Base-by-base conservation (phyloP, 2,113 vertebrate genomes). In the Microcebus tavaratra region DNA sequence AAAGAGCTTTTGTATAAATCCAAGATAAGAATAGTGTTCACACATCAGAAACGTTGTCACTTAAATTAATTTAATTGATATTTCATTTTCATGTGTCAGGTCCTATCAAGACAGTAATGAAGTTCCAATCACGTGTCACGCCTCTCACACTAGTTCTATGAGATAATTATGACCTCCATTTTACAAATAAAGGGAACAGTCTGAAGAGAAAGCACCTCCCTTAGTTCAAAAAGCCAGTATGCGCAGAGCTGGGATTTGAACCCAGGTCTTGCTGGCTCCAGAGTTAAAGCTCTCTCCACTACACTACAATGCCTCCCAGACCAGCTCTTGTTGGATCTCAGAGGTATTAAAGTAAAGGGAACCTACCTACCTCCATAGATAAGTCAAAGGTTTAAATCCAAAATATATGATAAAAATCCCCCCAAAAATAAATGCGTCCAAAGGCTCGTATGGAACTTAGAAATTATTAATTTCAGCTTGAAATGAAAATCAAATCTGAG, bases 91-190 rank as follows among this genome's bases (percentile, higher is more conserved):
- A 4, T 5, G 21, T 34, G 29, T 23, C 29, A 87, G 65, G n/a
- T 67, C n/a, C 18, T 25, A 5, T 27, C 29, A 55, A 57, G 53
- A 50, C 18, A 29, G 5, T 14, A 65, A 78, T 0, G 11, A 36
- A 31, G 4, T 67, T 70, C 25, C 20, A n/a, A 15, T 25, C 20
- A 18, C 0, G 0, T 7, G 12, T 21, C 42, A 29, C 8, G 15
- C 12, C 17, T 63, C n/a, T 65, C 12, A 29, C 6, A 29, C 9
- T 34, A 27, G 53, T 29, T 29, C 39, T 59, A 0, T n/a, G 13
- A 67, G 13, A 57, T 10, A 75, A 39, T 7, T 1, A 2, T 3
- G 12, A 73, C 27, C 50, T 83, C 45, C 20, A 6, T 63, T 70
- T 76, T 18, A 79, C 25, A 88, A 80, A 93, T 6, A 31, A 59